phyloP scores from a whole-genome alignment of 2,797 vertebrate genomes.

The Pangasius krempfi region DNA sequence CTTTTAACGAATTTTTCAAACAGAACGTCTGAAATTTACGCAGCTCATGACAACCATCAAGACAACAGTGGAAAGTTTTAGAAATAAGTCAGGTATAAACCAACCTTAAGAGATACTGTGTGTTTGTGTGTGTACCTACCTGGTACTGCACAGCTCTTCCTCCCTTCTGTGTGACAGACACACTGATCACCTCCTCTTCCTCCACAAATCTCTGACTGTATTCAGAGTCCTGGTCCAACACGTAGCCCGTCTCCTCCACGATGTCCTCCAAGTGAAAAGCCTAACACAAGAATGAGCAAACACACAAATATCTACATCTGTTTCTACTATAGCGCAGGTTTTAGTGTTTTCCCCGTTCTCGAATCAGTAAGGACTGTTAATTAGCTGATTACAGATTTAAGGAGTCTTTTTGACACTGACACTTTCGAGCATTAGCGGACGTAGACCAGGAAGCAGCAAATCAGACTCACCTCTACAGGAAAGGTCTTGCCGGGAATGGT shows the following conservation, averaged over 20 bases:
- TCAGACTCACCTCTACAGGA: slow-evolving; percentile 85
- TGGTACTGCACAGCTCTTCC: slow-evolving; percentile 84
- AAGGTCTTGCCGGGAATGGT: slow-evolving; percentile 91
- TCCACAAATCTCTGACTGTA: slow-evolving; percentile 94
- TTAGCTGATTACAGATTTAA: too few species aligned
- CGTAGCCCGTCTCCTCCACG: slow-evolving; percentile 89
- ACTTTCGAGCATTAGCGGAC: neutral
- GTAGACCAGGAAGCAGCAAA: neutral
- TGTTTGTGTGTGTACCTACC: slow-evolving; percentile 69
- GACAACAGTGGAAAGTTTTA: neutral
- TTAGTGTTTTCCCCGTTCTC: neutral
- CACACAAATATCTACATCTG: neutral
- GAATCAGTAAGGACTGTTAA: neutral
- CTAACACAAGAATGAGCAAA: slow-evolving; percentile 66
- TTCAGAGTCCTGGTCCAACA: slow-evolving; percentile 93
- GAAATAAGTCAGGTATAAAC: neutral
- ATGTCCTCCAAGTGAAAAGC: slow-evolving; percentile 93
- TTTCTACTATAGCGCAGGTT: neutral
- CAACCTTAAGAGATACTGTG: neutral
- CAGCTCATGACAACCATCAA: neutral
- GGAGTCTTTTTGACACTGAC: neutral
- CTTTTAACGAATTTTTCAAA: neutral
- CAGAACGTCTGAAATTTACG: neutral
- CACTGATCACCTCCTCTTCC: slow-evolving; percentile 90
- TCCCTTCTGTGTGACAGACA: slow-evolving; percentile 85